Conservation (phyloP, 1,140 invertebrate species). For the Fopius arisanus region DNA sequence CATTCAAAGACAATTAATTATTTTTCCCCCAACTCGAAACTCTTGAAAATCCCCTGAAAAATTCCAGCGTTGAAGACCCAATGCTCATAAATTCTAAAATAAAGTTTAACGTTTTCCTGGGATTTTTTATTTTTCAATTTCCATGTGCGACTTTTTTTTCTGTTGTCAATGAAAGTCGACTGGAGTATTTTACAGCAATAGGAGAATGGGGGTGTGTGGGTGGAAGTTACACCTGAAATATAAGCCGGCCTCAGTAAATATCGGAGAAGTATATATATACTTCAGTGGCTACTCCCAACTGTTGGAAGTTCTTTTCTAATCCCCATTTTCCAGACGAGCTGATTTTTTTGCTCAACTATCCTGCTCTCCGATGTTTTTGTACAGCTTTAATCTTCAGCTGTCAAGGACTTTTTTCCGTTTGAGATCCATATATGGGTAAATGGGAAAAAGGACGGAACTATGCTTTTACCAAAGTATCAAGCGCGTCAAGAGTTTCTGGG, state of each 20-base stretch:
- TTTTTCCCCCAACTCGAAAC: no score
- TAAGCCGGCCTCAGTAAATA: background rate
- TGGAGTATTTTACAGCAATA: background rate
- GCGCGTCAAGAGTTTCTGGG: constrained; percentile 7
- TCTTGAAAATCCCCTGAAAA: no score
- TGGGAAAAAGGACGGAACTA: constrained; percentile 4
- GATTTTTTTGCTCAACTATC: constrained; percentile 5
- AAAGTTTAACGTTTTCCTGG: background rate
- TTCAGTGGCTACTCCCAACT: constrained; percentile 1
- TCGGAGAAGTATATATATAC: background rate
- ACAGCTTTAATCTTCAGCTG: constrained; percentile 17
- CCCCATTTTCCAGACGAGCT: constrained; percentile 1
- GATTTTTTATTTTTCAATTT: background rate
- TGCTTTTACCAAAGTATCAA: constrained; percentile 17
- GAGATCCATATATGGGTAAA: background rate
- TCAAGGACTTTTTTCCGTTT: constrained; percentile 12
- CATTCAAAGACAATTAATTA: no score
- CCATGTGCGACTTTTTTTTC: no score
- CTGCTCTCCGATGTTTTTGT: background rate
- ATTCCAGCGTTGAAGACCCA: no score
- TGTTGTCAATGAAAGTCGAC: background rate
- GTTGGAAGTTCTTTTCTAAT: background rate
- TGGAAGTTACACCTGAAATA: background rate
- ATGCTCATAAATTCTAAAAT: no score
- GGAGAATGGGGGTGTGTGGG: background rate